phyloP scores from a whole-genome alignment of 2,888 invertebrate species.

The Philhelius pedissequus region DNA sequence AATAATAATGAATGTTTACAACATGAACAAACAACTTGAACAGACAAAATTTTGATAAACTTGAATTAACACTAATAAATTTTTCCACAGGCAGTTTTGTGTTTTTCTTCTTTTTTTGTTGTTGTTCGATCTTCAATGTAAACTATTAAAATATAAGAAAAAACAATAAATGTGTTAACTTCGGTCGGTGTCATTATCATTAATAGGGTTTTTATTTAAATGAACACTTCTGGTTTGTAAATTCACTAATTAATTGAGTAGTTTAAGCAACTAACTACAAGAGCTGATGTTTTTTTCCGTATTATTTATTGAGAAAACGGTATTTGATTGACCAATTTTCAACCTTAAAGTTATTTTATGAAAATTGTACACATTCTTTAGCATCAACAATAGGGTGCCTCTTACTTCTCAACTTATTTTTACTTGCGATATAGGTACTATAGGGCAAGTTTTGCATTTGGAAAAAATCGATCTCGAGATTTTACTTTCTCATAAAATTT shows the following conservation, averaged over 20 bases:
- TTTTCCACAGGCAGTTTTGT: background rate
- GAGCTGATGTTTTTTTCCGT: background rate
- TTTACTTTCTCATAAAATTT: no score
- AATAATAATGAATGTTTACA: background rate
- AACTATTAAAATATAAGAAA: slow-evolving; percentile 24
- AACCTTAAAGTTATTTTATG: background rate
- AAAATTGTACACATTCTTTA: no score
- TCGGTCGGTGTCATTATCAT: slow-evolving; percentile 16
- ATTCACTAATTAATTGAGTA: background rate
- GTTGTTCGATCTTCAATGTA: slow-evolving; percentile 28
- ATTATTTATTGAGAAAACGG: background rate
- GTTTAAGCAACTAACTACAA: background rate
- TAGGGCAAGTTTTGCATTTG: no score
- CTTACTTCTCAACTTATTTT: no score
- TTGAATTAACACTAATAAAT: background rate
- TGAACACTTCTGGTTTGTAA: background rate
- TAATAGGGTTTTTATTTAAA: slow-evolving; percentile 3
- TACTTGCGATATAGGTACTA: no score
- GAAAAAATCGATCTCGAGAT: no score
- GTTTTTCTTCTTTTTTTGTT: background rate
- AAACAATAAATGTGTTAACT: background rate
- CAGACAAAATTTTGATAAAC: background rate
- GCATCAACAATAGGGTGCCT: no score
- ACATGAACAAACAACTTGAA: background rate
- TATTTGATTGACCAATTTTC: background rate